Percentiles rank a stretch among this genome's conserved stretches.
Conservation (phyloP, 1,140 invertebrate genomes). For the Coelopa frigida region DNA sequence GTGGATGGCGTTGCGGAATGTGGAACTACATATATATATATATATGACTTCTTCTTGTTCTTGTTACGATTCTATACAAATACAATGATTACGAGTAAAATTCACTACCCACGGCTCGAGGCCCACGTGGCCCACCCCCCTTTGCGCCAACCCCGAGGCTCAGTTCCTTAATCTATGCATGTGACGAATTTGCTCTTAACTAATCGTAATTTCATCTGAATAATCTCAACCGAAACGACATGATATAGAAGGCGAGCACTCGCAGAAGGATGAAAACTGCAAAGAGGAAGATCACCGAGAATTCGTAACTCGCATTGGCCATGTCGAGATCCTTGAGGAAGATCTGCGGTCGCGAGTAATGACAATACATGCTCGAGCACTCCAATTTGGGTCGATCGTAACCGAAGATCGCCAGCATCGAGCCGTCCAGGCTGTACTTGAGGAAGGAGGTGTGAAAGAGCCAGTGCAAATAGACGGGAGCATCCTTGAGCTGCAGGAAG, state of each 20-base stretch:
- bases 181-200: neutral
- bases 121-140: too few species aligned
- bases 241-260: slow-evolving; percentile 40
- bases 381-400: slow-evolving; percentile 60
- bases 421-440: slow-evolving; percentile 69
- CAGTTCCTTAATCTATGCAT: too few species aligned
- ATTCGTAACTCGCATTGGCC: slow-evolving; percentile 46
- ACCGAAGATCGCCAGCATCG: slow-evolving; percentile 55
- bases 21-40: too few species aligned
- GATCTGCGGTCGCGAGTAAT: slow-evolving; percentile 60
- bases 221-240: slow-evolving; percentile 40
- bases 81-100: too few species aligned
- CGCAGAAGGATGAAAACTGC: slow-evolving; percentile 28
- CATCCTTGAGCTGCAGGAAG: slow-evolving; percentile 77
- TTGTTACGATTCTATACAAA: too few species aligned
- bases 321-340: slow-evolving; percentile 69
- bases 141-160: too few species aligned
- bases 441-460: slow-evolving; percentile 79
- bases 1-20: too few species aligned
- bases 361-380: slow-evolving; percentile 61
- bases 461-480: slow-evolving; percentile 72
- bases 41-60: too few species aligned
- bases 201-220: slow-evolving; percentile 43
- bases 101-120: too few species aligned
- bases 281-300: slow-evolving; percentile 28